Conservation (phyloP, 2,797 vertebrate species). For the Atherinosoma microstoma region DNA sequence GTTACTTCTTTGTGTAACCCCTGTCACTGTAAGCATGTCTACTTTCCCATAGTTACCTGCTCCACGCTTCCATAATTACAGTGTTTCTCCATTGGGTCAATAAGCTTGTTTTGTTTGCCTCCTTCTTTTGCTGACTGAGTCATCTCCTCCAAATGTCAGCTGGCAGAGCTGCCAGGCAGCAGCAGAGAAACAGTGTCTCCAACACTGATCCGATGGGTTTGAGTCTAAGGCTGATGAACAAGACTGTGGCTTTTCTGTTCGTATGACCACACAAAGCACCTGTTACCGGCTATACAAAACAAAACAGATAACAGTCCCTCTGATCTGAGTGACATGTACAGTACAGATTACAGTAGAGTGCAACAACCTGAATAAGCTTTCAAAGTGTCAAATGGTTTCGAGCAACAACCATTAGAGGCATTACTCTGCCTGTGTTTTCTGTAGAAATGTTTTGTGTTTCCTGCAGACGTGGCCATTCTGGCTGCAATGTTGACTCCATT, state of each 20-base stretch:
- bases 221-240: conserved; percentile 40
- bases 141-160: conserved; percentile 70
- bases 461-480: conserved; percentile 42
- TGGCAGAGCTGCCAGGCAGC: conserved; percentile 38
- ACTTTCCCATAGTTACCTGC: conserved; percentile 44
- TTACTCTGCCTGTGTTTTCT: conserved; percentile 7
- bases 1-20: conserved; percentile 9
- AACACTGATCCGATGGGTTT: conserved; percentile 58
- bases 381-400: not conserved
- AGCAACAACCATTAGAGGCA: not conserved
- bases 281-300: conserved; percentile 18
- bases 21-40: conserved; percentile 6
- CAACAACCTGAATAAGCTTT: conserved; percentile 8
- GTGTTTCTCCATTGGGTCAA: conserved; percentile 62
- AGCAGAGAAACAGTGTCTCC: conserved; percentile 35
- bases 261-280: conserved; percentile 23
- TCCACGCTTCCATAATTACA: conserved; percentile 43
- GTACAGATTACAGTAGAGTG: conserved; percentile 7
- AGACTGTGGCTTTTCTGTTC: conserved; percentile 20
- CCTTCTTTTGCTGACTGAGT: conserved; percentile 61
- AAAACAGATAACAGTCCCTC: conserved; percentile 20
- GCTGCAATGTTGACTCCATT: conserved; percentile 47
- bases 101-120: conserved; percentile 43
- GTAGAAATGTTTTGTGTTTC: not conserved
- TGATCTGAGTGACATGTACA: conserved; percentile 30